Conservation (phyloP, 2,113 vertebrate genomes). For the Rhodinocichla rosea region DNA sequence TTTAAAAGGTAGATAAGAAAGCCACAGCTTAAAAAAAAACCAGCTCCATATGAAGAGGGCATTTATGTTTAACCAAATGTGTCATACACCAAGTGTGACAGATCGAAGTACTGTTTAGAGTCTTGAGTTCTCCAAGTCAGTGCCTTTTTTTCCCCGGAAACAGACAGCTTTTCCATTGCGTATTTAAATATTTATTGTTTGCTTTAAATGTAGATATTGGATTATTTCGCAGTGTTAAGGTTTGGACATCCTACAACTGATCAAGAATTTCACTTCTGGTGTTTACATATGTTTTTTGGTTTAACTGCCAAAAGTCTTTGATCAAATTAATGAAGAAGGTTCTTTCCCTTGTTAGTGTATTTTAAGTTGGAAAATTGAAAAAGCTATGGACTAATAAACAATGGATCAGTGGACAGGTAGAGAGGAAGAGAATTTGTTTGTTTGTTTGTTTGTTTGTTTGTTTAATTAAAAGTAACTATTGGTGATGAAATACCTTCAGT, state of each 20-base stretch:
- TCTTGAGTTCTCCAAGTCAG: not conserved
- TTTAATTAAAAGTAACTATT: not conserved
- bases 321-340: not conserved
- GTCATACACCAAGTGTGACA: not conserved
- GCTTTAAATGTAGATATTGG: not conserved
- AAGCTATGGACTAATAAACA: not conserved
- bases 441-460: not conserved
- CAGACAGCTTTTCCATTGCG: not conserved
- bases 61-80: not conserved
- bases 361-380: not conserved
- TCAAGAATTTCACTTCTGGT: not conserved
- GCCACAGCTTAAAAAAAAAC: not conserved
- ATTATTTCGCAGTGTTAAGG: not conserved
- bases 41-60: not conserved
- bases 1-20: not conserved
- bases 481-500: not conserved
- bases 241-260: not conserved
- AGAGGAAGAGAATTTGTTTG: not conserved
- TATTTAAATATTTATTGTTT: not conserved
- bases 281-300: not conserved
- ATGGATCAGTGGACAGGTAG: not conserved
- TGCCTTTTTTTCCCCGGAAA: not conserved
- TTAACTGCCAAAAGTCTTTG: not conserved
- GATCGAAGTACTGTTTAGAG: fast-evolving
- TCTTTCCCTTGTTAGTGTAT: not conserved